Percentiles rank a stretch among this genome's conserved stretches.
Evolutionary conservation across 2,797 vertebrate species (phyloP).

Genomic region (Myoxocephalus aenaeus): DNA sequence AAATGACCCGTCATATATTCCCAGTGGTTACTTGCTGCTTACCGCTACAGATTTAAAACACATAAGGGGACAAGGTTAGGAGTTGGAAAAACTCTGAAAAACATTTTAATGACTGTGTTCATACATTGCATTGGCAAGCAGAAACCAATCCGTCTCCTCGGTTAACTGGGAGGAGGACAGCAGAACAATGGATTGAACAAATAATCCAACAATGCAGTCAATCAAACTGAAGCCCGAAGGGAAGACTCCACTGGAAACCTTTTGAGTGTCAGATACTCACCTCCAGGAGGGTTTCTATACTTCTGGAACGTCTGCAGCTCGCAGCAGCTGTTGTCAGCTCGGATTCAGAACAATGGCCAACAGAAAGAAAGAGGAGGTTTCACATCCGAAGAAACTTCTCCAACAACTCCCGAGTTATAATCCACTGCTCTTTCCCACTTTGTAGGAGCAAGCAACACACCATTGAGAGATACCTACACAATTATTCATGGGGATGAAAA

Average conservation of each 20-base stretch:
- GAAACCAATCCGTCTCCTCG: slow-evolving; percentile 34
- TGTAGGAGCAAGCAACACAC: neutral
- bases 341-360: neutral
- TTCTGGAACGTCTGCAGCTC: neutral
- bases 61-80: slow-evolving; percentile 47
- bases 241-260: neutral
- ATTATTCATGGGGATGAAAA: too few species aligned
- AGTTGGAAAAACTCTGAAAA: slow-evolving; percentile 32
- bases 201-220: slow-evolving; percentile 21
- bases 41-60: slow-evolving; percentile 49
- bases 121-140: slow-evolving; percentile 47
- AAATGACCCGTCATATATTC: slow-evolving; percentile 60
- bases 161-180: slow-evolving; percentile 21
- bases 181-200: neutral
- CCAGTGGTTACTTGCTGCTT: slow-evolving; percentile 47
- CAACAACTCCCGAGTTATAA: neutral
- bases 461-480: neutral
- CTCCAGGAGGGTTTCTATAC: neutral
- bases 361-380: neutral
- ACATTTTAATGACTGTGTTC: slow-evolving; percentile 55
- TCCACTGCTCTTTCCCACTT: too few species aligned
- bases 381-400: neutral
- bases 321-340: neutral
- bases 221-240: slow-evolving; percentile 6
- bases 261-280: neutral